Evolutionary conservation across 2,888 invertebrate species (phyloP), one percentile per base, ranked within the genome.

Genomic region (Acrobasis suavella): DNA sequence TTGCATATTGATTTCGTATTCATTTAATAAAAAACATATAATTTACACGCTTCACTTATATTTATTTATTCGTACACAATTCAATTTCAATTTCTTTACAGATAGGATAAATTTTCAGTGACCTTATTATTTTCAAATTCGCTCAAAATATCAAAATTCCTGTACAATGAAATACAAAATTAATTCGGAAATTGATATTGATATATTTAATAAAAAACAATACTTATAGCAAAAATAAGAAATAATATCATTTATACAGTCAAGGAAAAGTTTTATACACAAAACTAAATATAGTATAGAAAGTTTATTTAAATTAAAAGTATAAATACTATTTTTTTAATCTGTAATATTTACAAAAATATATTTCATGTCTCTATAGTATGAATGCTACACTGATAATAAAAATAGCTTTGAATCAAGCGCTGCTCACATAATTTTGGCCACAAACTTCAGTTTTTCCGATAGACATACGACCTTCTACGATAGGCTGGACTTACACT

Each of bases 331-430:
- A 14, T 2, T 46, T 46, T 42, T 14, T 52, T 3, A 37, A 22
- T 39, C 56, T 42, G 17, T 56, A 22, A 10, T 56, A 56, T 56
- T 22, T 56, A 56, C 56, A 56, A 56, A 56, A 46, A 56, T 56
- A 56, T 56, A 56, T 39, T 46, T 46, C n/a, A n/a, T 46, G 12
- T 46, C n/a, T 14, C n/a, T 46, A 46, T 46, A 46, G 46, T 3
- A 14, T 46, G n/a, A 7, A 32, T 32, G 32, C 32, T 32, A 32
- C 7, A 32, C 32, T 7, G 32, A 32, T 32, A 5, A 32, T 32
- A 32, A 32, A 32, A 32, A 32, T 32, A 7, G 32, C 32, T 32
- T 32, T 7, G 7, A 32, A 32, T 7, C 32, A 32, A 8, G 8
- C n/a, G n/a, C 32, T 32, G 32, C 32, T 8, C 32, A 32, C 32